Percentiles rank a stretch among this genome's conserved stretches.
These are phyloP conservation scores for Dryoscopus gambensis DNA, from an alignment of 2,113 vertebrate species.

Conservation along the genomic window DNA sequence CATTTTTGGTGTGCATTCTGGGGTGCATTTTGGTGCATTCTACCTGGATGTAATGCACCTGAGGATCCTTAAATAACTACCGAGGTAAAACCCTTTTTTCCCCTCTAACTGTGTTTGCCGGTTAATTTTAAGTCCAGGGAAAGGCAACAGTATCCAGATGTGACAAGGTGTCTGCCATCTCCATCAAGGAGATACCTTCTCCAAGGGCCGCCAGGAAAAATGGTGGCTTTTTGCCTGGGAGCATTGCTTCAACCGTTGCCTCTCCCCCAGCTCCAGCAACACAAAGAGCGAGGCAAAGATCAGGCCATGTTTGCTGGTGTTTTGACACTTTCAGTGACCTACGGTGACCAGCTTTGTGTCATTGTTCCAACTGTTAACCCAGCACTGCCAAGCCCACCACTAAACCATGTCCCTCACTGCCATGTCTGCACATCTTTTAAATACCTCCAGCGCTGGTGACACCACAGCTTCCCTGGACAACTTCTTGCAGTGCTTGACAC, in stretches of 20 bases:
- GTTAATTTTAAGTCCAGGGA: too few species aligned
- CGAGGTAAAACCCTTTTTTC: too few species aligned
- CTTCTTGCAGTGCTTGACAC: background rate
- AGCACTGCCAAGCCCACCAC: background rate
- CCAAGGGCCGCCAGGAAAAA: background rate
- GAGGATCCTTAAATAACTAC: too few species aligned
- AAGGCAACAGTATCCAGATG: background rate
- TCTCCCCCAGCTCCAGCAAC: background rate
- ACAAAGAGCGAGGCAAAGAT: fast-evolving
- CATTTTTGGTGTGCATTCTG: too few species aligned
- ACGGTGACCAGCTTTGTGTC: background rate
- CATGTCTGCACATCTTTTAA: background rate
- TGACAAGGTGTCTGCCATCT: background rate
- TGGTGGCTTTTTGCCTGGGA: background rate
- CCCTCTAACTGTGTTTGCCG: too few species aligned
- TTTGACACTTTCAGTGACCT: background rate
- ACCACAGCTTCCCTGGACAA: background rate
- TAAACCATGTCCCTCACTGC: background rate
- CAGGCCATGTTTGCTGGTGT: background rate
- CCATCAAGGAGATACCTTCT: background rate
- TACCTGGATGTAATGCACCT: too few species aligned
- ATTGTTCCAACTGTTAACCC: background rate
- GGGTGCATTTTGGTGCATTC: too few species aligned
- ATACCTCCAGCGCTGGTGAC: too few species aligned
- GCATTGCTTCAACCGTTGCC: background rate